These are phyloP conservation scores for Anabas testudineus DNA, from an alignment of 2,797 vertebrate genomes.

Conservation along the genomic window DNA sequence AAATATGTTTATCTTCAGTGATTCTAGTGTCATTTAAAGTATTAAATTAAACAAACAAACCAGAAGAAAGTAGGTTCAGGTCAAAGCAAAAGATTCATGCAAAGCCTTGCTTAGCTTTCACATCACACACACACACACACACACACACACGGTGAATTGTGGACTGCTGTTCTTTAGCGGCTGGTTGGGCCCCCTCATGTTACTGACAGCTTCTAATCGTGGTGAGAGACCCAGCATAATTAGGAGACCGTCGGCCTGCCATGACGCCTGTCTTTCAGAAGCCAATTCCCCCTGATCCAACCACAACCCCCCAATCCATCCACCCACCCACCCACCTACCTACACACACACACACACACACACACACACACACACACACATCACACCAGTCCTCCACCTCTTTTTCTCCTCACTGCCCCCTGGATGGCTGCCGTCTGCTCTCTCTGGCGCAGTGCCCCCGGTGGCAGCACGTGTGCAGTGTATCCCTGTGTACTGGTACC, in stretches of 20 bases:
- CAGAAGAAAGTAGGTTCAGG: constrained; percentile 7
- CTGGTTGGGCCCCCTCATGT: constrained; percentile 65
- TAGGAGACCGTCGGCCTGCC: constrained; percentile 67
- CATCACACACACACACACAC: neutral
- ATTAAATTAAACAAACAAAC: constrained; percentile 7
- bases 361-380: constrained; percentile 31
- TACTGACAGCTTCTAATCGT: constrained; percentile 76
- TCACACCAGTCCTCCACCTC: constrained; percentile 53
- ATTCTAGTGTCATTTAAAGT: neutral
- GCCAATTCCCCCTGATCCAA: constrained; percentile 62
- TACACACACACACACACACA: constrained; percentile 21
- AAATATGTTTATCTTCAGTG: neutral
- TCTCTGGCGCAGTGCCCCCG: constrained; percentile 73
- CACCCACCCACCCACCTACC: neutral
- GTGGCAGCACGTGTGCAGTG: constrained; percentile 59
- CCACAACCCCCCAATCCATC: constrained; percentile 21
- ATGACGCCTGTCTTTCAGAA: constrained; percentile 73
- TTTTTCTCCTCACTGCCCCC: constrained; percentile 65
- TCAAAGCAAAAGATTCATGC: constrained; percentile 33
- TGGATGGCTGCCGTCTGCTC: constrained; percentile 78
- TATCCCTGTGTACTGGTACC: constrained; percentile 71
- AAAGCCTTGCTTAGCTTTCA: neutral
- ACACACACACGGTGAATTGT: constrained; percentile 26
- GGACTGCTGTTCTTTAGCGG: constrained; percentile 55
- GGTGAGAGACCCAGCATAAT: constrained; percentile 76